Percentiles rank a stretch among this genome's conserved stretches.
Evolutionary conservation across 2,113 vertebrate genomes (phyloP).

Genomic region (Brachionichthys hirsutus): DNA sequence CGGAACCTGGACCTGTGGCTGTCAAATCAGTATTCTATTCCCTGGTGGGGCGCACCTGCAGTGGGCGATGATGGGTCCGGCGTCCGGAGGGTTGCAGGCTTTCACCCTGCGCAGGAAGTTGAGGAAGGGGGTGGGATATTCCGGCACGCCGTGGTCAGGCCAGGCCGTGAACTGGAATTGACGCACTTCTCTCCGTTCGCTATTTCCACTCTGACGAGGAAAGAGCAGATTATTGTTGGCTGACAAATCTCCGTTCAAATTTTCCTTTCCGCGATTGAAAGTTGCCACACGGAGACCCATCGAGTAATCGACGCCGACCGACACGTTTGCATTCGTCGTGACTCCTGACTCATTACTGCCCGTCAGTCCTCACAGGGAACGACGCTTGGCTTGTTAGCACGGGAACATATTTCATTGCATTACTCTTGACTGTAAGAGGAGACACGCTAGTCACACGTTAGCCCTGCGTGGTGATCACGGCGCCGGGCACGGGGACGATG

Average conservation of each 20-base stretch:
- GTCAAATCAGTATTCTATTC: neutral
- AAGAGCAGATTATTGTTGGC: neutral
- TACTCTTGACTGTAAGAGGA: conserved; percentile 43
- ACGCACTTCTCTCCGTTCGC: conserved; percentile 93
- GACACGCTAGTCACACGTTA: conserved; percentile 61
- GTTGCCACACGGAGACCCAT: neutral
- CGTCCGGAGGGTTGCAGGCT: conserved; percentile 94
- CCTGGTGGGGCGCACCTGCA: conserved; percentile 84
- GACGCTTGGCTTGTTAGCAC: neutral
- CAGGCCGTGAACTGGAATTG: conserved; percentile 99
- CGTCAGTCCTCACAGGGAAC: neutral
- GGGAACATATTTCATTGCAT: conserved; percentile 7
- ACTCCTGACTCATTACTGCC: conserved; percentile 9
- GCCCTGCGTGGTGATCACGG: conserved; percentile 52
- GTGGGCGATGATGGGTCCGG: conserved; percentile 92
- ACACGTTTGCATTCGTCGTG: conserved; percentile 6
- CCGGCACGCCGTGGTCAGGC: conserved; percentile 95
- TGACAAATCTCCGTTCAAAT: neutral
- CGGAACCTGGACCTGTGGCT: too few relatives aligned
- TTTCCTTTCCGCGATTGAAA: neutral
- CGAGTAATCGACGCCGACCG: too few relatives aligned
- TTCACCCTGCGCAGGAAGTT: conserved; percentile 96
- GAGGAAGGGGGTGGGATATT: conserved; percentile 96
- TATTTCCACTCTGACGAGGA: conserved; percentile 85
- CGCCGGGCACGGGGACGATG: conserved; percentile 38